Conservation (phyloP, 2,888 invertebrate genomes). For the Argynnis bischoffii region DNA sequence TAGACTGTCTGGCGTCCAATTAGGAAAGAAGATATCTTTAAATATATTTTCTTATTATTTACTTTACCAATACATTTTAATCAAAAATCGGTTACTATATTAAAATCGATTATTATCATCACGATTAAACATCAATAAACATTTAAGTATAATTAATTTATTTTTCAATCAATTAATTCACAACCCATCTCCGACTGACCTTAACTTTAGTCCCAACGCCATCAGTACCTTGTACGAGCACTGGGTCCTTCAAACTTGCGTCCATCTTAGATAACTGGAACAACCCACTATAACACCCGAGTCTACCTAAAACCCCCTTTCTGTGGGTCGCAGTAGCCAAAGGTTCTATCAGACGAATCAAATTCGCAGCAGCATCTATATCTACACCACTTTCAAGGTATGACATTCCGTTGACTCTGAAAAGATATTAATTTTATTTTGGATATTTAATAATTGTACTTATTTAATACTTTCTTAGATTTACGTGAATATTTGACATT, state of each 20-base stretch:
- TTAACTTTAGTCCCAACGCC: conserved; percentile 98
- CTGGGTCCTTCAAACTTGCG: conserved; percentile 86
- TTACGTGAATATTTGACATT: too few relatives aligned
- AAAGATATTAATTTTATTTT: conserved; percentile 14
- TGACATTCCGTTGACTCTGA: conserved; percentile 85
- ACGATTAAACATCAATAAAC: too few relatives aligned
- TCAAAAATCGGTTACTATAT: too few relatives aligned
- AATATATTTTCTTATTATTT: too few relatives aligned
- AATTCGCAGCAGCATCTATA: conserved; percentile 93
- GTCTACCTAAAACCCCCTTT: conserved; percentile 89
- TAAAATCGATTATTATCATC: too few relatives aligned
- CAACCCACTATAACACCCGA: conserved; percentile 97
- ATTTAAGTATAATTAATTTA: too few relatives aligned
- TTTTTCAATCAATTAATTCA: too few relatives aligned
- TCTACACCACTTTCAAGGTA: conserved; percentile 97
- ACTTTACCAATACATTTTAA: too few relatives aligned
- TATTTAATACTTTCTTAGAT: too few relatives aligned
- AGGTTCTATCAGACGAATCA: conserved; percentile 92
- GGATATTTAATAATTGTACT: too few relatives aligned
- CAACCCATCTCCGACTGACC: conserved; percentile 66
- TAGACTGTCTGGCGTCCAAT: too few relatives aligned
- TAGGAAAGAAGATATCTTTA: too few relatives aligned
- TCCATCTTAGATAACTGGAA: conserved; percentile 91
- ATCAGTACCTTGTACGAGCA: conserved; percentile 96
- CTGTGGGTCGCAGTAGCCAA: conserved; percentile 90